Percentiles rank a stretch among this genome's conserved stretches.
phyloP scores from a whole-genome alignment of 2,113 vertebrate genomes.

The Myxocyprinus asiaticus region DNA sequence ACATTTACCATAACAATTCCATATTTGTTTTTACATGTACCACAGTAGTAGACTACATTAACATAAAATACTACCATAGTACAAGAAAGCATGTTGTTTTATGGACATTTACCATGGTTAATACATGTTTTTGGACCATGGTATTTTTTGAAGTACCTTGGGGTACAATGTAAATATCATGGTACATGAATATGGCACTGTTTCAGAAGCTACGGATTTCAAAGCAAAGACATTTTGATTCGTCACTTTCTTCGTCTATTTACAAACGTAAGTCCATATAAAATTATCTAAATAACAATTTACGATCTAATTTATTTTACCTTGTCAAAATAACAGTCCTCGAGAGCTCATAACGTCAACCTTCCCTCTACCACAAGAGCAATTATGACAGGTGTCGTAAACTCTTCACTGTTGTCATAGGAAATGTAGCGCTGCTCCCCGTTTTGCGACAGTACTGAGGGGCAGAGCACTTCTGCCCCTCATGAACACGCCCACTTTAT shows the following conservation, averaged over 20 bases:
- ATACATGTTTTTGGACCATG: too few relatives aligned
- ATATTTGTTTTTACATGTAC: too few relatives aligned
- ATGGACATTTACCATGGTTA: too few relatives aligned
- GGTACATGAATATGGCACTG: too few relatives aligned
- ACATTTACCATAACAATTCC: too few relatives aligned
- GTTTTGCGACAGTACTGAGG: constrained; percentile 64
- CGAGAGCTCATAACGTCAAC: constrained; percentile 13
- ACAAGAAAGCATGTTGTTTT: too few relatives aligned
- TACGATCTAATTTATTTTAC: constrained; percentile 4
- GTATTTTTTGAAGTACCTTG: too few relatives aligned
- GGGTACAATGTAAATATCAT: too few relatives aligned
- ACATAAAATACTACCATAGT: too few relatives aligned
- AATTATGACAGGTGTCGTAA: background rate
- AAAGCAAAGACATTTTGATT: background rate
- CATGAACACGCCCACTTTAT: background rate
- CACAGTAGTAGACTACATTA: too few relatives aligned
- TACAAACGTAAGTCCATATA: background rate
- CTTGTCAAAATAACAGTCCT: constrained; percentile 10
- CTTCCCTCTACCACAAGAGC: background rate
- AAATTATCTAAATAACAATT: background rate
- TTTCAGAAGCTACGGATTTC: background rate
- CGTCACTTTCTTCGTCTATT: background rate
- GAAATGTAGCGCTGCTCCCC: too few relatives aligned
- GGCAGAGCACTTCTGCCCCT: background rate
- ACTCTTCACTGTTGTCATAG: background rate